phyloP scores from a whole-genome alignment of 2,888 invertebrate species.

The Pristionchus japonicus region DNA sequence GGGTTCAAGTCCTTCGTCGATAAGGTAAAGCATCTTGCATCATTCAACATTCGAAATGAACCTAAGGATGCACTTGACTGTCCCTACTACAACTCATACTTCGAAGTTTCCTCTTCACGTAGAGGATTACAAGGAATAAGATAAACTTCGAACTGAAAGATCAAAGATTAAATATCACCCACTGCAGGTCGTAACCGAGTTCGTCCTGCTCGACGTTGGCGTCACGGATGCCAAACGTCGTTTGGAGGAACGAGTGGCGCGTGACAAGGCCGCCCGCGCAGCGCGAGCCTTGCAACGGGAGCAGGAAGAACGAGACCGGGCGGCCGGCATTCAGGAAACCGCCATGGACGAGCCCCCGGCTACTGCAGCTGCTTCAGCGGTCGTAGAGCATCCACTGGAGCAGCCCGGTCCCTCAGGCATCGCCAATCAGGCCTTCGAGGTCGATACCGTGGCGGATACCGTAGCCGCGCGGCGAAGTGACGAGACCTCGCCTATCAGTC shows the following conservation, averaged over 20 bases:
- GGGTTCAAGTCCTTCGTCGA: conserved; percentile 17
- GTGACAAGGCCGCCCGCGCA: conserved; percentile 17
- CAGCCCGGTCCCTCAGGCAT: conserved; percentile 16
- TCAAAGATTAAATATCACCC: too few species aligned
- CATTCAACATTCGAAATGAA: too few species aligned
- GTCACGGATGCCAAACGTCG: conserved; percentile 29
- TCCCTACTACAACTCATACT: too few species aligned
- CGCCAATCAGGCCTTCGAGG: conserved; percentile 1
- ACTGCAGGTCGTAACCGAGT: conserved; percentile 38
- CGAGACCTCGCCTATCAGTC: not conserved
- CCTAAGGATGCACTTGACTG: too few species aligned
- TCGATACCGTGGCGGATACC: not conserved
- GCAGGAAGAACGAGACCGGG: not conserved
- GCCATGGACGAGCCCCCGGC: not conserved
- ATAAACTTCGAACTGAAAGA: too few species aligned
- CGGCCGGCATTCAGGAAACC: conserved; percentile 24
- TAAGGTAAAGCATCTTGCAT: too few species aligned
- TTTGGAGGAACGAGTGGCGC: conserved; percentile 17
- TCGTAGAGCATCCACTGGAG: not conserved
- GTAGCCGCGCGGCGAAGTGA: not conserved
- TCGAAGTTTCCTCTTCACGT: not conserved
- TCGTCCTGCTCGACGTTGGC: conserved; percentile 26
- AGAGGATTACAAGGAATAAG: too few species aligned
- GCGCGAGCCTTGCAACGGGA: conserved; percentile 8
- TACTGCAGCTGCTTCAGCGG: not conserved